These are phyloP conservation scores for Scaptomyza polygonia DNA, from an alignment of 2,888 invertebrate genomes.

Conservation along the genomic window DNA sequence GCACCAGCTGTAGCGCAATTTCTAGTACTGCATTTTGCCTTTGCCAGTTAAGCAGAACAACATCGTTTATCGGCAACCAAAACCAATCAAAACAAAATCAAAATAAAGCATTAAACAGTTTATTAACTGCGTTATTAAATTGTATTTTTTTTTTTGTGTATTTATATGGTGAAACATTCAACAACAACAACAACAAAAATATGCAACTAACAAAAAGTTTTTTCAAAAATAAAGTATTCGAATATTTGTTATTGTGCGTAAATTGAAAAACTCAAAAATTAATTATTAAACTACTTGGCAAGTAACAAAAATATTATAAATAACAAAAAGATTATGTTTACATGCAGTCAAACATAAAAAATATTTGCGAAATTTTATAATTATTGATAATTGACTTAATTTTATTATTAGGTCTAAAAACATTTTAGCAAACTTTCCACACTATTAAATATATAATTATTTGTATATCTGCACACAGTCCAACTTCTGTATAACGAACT, in stretches of 20 bases:
- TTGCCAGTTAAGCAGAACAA: conserved; percentile 18
- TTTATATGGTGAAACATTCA: conserved; percentile 20
- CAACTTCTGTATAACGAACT: too few species aligned
- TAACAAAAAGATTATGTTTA: too few species aligned
- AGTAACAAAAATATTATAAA: neutral
- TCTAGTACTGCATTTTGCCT: conserved; percentile 10
- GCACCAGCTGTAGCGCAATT: conserved; percentile 41
- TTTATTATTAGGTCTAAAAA: too few species aligned
- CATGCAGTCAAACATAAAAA: too few species aligned
- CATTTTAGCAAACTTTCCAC: neutral
- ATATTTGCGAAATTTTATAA: too few species aligned
- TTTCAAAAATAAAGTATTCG: conserved; percentile 1
- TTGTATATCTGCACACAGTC: neutral
- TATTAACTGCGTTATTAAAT: neutral
- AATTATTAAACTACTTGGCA: conserved; percentile 2
- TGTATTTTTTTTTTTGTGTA: conserved; percentile 8
- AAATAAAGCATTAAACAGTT: conserved; percentile 24
- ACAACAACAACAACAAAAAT: too few species aligned
- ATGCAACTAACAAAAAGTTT: conserved; percentile 6
- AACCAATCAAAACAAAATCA: conserved; percentile 36
- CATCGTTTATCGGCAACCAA: conserved; percentile 23
- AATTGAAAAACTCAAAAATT: neutral
- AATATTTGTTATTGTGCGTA: conserved; percentile 16
- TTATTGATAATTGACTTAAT: too few species aligned
- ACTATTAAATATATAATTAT: neutral